A percentile compares a stretch with the other conserved stretches of the same genome.
Conservation (phyloP, 1,140 invertebrate genomes). For the Thaumatotibia leucotreta region DNA sequence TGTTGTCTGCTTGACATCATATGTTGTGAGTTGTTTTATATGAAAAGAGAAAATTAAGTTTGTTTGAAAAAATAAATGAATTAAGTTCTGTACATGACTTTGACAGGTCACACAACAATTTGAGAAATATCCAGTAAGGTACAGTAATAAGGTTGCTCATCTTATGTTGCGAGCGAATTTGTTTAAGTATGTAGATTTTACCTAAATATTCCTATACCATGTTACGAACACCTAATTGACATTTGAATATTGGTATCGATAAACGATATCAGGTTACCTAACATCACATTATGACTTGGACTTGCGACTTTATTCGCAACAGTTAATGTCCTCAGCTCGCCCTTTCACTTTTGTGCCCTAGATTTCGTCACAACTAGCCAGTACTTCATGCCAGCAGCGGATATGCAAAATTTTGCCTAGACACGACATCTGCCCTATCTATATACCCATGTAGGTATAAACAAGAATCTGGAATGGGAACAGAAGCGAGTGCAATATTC, state of each 20-base stretch:
- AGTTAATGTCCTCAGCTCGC: constrained; percentile 22
- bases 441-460: not conserved
- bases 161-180: too few relatives aligned
- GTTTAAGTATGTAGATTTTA: too few relatives aligned
- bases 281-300: not conserved
- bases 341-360: constrained; percentile 47
- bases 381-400: constrained; percentile 21
- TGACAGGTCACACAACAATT: too few relatives aligned
- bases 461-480: not conserved
- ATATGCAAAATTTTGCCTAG: not conserved
- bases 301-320: constrained; percentile 6
- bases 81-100: too few relatives aligned
- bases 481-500: not conserved
- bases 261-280: constrained; percentile 7
- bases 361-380: constrained; percentile 34
- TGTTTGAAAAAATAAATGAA: too few relatives aligned
- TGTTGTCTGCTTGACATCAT: too few relatives aligned
- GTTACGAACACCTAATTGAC: not conserved
- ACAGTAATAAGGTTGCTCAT: too few relatives aligned
- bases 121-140: too few relatives aligned
- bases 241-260: not conserved
- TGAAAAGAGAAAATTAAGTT: too few relatives aligned
- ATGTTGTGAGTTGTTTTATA: too few relatives aligned
- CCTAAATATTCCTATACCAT: not conserved
- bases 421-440: not conserved